Conservation (phyloP, 2,797 vertebrate genomes). For the Eremophila alpestris region DNA sequence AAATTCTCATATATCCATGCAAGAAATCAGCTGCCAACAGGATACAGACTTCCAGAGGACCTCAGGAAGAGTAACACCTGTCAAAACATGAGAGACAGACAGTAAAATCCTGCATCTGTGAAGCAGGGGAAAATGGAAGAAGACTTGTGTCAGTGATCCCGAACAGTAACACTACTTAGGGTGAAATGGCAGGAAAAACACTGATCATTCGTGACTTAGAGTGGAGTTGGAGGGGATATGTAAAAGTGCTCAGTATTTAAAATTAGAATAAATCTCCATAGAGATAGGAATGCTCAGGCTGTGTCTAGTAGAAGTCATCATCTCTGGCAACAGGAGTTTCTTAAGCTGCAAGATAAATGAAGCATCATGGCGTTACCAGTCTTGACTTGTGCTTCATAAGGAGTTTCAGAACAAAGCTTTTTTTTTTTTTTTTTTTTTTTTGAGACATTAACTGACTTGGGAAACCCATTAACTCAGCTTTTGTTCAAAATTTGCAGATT, state of each 20-base stretch:
- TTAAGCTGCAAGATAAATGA: background rate
- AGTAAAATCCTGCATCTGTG: background rate
- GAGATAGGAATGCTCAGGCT: background rate
- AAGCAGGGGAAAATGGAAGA: background rate
- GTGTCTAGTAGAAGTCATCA: background rate
- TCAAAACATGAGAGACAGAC: background rate
- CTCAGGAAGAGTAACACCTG: background rate
- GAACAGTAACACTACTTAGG: too few species aligned
- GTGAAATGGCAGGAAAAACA: background rate
- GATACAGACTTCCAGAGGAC: background rate
- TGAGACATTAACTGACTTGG: background rate
- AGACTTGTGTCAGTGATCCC: background rate
- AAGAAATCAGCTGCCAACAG: background rate
- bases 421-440: background rate
- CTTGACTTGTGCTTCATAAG: background rate
- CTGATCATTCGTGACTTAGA: background rate
- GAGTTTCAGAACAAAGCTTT: background rate
- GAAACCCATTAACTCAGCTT: background rate
- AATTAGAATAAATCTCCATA: background rate
- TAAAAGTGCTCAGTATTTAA: background rate
- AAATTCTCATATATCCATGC: background rate
- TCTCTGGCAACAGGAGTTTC: background rate
- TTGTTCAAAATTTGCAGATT: background rate
- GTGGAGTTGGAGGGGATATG: background rate
- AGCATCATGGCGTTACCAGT: background rate